phyloP scores from a whole-genome alignment of 1,140 invertebrate species.

The Leptestheria dahalacensis region DNA sequence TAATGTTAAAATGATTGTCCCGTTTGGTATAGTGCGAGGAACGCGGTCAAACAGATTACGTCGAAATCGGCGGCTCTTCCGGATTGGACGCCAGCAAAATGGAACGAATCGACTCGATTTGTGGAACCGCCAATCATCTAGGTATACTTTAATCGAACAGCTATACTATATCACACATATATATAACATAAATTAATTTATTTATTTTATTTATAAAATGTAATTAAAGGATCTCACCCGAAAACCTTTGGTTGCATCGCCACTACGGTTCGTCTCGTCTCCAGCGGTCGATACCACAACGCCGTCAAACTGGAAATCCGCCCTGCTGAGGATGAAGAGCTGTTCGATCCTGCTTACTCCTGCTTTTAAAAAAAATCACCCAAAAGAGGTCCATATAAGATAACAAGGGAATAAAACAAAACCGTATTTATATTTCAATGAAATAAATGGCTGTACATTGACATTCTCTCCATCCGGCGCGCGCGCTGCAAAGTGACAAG shows the following conservation, averaged over 20 bases:
- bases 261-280: constrained; percentile 58
- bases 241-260: constrained; percentile 53
- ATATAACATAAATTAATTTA: no score
- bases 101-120: constrained; percentile 49
- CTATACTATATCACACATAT: not conserved
- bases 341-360: constrained; percentile 41
- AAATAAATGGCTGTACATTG: not conserved
- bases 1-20: not conserved
- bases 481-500: no score
- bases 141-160: constrained; percentile 4
- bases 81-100: constrained; percentile 53
- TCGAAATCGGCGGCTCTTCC: constrained; percentile 56
- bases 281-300: constrained; percentile 64
- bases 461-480: not conserved
- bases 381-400: not conserved
- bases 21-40: constrained; percentile 44
- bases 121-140: constrained; percentile 43
- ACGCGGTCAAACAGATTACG: constrained; percentile 48
- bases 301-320: constrained; percentile 49
- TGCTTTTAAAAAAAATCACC: constrained; percentile 26
- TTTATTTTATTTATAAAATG: no score
- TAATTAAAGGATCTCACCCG: constrained; percentile 23
- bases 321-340: constrained; percentile 45
- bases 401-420: not conserved
- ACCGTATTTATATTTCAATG: not conserved